Evolutionary conservation across 1,140 invertebrate species (phyloP), one percentile per base, ranked within the genome.

Genomic region (Hylyphantes graminicola): DNA sequence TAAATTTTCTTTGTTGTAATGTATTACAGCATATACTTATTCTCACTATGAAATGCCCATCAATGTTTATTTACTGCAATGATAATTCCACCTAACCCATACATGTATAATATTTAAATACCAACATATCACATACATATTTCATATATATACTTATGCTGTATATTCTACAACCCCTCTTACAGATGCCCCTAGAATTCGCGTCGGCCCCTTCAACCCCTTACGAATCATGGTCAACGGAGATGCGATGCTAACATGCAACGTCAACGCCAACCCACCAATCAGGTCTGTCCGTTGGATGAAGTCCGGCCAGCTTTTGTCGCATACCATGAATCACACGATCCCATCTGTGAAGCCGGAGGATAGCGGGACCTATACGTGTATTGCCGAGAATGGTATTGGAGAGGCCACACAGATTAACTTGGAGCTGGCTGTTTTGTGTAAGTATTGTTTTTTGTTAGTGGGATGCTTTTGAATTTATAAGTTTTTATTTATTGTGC

Each of bases 181-280:
- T 82, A 48, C 91, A 96, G 95, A 97, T 92, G 96, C 94, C 90
- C 96, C 96, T 7, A 92, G 96, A 64, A 94, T 97, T 2, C 93
- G 93, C 88, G 94, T 97, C 19, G 96, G 95, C 6, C 95, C 96
- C 7, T 94, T 96, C 89, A 96, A 97, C 90, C 96, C 96, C 15
- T 87, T 97, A 74, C 93, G 93, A 88, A 94, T 97, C 10, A 95
- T 96, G 90, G 92, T 93, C 64, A 96, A 96, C 88, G 93, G 92
- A 21, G 93, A 93, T 68, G 95, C 95, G 0, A 93, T 93, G 13
- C 92, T 97, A 88, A 93, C 94, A 76, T 97, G 96, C 89, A 93
- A 93, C 87, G 96, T 97, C 2, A 95, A 97, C 88, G 94, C 96
- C 0, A 97, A 97, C 88, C 96, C 96, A 0, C 92, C 93, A 87